These are phyloP conservation scores for Myzus persicae DNA, from an alignment of 1,140 invertebrate species.

Conservation along the genomic window DNA sequence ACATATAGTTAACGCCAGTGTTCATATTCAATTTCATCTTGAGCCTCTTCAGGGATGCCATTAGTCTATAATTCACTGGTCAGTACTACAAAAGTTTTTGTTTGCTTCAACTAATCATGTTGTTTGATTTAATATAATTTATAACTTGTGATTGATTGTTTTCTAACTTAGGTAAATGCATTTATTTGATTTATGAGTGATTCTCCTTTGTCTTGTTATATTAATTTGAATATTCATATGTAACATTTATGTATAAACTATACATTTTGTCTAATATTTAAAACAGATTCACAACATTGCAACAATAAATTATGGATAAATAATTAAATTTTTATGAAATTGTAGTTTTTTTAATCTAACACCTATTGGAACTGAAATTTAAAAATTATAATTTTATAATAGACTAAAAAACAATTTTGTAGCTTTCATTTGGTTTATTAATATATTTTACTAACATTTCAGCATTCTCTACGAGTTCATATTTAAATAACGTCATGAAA, in stretches of 20 bases:
- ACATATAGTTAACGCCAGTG: background rate
- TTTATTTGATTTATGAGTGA: background rate
- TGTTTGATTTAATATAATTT: background rate
- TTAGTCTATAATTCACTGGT: background rate
- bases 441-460: background rate
- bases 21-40: background rate
- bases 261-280: background rate
- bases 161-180: background rate
- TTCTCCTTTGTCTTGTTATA: background rate
- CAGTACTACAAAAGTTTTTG: background rate
- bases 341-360: background rate
- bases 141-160: background rate
- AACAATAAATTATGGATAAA: background rate
- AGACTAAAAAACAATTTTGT: too few relatives aligned
- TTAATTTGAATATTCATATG: background rate
- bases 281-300: background rate
- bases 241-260: too few relatives aligned
- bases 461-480: background rate
- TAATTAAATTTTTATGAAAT: background rate
- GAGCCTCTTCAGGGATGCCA: background rate
- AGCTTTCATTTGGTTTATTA: background rate
- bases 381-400: background rate
- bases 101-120: background rate
- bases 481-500: background rate
- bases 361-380: background rate